Conservation (phyloP, 2,888 invertebrate species). For the Andrena chrysosceles region DNA sequence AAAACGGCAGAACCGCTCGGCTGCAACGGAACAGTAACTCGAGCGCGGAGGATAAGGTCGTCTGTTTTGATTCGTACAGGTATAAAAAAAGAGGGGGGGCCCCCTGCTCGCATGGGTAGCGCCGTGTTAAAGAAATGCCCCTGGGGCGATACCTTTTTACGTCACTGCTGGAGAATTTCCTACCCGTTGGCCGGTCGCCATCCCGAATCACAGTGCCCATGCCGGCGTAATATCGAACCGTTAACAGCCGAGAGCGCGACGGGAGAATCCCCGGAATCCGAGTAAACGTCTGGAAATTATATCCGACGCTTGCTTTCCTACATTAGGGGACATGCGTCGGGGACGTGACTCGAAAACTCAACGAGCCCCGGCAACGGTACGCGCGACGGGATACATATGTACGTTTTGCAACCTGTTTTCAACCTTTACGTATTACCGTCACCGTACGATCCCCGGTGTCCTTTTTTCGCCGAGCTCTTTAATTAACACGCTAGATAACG, state of each 20-base stretch:
- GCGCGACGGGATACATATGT: background rate
- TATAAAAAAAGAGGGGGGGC: background rate
- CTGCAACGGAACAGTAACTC: slow-evolving; percentile 29
- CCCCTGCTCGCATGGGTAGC: slow-evolving; percentile 49
- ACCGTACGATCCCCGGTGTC: slow-evolving; percentile 4
- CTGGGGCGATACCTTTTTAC: slow-evolving; percentile 71
- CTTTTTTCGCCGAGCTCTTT: background rate
- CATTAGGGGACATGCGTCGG: slow-evolving; percentile 27
- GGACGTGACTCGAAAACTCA: slow-evolving; percentile 28
- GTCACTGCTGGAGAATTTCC: slow-evolving; percentile 76
- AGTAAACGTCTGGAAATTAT: slow-evolving; percentile 52
- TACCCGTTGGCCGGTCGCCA: slow-evolving; percentile 67
- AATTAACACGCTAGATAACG: background rate
- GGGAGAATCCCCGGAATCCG: slow-evolving; percentile 58
- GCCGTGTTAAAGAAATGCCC: slow-evolving; percentile 72
- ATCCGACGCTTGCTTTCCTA: slow-evolving; percentile 25
- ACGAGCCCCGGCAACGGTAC: slow-evolving; percentile 11
- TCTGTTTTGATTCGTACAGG: slow-evolving; percentile 41
- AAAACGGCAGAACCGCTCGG: slow-evolving; percentile 36
- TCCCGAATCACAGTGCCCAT: slow-evolving; percentile 40
- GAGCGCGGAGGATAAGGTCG: slow-evolving; percentile 3
- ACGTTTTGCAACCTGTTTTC: slow-evolving; percentile 26
- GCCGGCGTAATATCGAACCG: slow-evolving; percentile 63
- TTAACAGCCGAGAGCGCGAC: slow-evolving; percentile 59
- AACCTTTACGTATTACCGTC: slow-evolving; percentile 6